phyloP scores from a whole-genome alignment of 2,113 vertebrate species.

The Chionis minor region DNA sequence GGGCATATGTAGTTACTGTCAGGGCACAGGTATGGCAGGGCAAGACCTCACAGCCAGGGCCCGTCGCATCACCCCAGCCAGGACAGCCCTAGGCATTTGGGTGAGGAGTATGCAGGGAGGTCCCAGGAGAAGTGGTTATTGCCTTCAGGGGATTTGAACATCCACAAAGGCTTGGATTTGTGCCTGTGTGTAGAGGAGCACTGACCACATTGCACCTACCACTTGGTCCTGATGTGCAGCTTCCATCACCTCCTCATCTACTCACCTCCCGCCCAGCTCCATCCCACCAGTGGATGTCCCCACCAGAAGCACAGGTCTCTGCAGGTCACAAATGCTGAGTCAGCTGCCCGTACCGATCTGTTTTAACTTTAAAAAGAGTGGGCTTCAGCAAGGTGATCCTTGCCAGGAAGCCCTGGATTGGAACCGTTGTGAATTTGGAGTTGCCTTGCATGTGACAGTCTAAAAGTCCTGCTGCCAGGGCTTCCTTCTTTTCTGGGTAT shows the following conservation, averaged over 20 bases:
- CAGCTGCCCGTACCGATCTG: fast-evolving
- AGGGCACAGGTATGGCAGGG: neutral
- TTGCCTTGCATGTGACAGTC: neutral
- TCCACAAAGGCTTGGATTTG: neutral
- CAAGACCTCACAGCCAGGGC: neutral
- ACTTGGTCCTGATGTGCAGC: neutral
- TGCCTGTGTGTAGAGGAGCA: neutral
- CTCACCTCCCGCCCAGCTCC: neutral
- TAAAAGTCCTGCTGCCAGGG: neutral
- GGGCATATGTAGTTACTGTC: neutral
- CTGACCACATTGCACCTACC: neutral
- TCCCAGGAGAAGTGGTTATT: neutral
- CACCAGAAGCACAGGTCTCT: neutral
- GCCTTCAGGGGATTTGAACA: neutral
- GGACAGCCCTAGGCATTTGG: neutral
- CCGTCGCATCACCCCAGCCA: neutral
- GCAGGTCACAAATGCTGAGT: too few species aligned
- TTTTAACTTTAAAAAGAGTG: neutral
- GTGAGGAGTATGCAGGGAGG: neutral
- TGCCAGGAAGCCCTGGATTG: neutral
- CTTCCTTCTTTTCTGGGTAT: neutral
- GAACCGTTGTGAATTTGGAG: neutral
- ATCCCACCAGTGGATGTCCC: neutral
- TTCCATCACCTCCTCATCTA: neutral
- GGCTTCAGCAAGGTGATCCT: neutral